A percentile compares a stretch with the other conserved stretches of the same genome.
Evolutionary conservation across 1,140 invertebrate species (phyloP).

Genomic region (Pantala flavescens): DNA sequence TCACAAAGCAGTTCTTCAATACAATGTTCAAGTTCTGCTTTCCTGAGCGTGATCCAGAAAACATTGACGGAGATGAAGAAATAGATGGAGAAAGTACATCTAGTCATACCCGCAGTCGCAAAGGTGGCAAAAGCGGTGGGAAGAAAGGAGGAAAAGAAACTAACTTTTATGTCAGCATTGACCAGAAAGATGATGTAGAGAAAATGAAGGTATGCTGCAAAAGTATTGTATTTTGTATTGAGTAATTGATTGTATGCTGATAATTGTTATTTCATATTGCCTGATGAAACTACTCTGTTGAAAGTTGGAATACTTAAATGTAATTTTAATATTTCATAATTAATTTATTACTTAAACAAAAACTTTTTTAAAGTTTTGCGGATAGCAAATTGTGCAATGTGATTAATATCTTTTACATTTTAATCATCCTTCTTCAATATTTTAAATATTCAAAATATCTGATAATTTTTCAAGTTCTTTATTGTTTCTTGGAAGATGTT

Average conservation of each 20-base stretch:
- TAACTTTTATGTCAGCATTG: constrained; percentile 78
- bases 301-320: no score
- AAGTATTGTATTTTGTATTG: no score
- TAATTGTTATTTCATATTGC: constrained; percentile 6
- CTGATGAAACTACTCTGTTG: not conserved
- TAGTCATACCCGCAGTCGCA: constrained; percentile 38
- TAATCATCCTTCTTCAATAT: no score
- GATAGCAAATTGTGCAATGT: no score
- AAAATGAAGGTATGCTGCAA: constrained; percentile 75
- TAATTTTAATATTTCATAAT: no score
- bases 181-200: constrained; percentile 86
- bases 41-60: constrained; percentile 85
- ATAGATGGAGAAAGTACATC: constrained; percentile 37
- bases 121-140: constrained; percentile 31
- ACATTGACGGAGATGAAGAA: constrained; percentile 55
- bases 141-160: constrained; percentile 60
- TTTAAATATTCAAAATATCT: no score
- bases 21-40: constrained; percentile 98
- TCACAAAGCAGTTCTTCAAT: constrained; percentile 96
- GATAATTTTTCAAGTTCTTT: no score
- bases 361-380: no score
- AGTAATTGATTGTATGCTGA: constrained; percentile 13
- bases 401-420: no score
- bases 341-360: no score
- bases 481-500: no score